Evolutionary conservation across 2,797 vertebrate genomes (phyloP), one percentile per base, ranked within the genome.

Genomic region (Myoxocephalus aenaeus): DNA sequence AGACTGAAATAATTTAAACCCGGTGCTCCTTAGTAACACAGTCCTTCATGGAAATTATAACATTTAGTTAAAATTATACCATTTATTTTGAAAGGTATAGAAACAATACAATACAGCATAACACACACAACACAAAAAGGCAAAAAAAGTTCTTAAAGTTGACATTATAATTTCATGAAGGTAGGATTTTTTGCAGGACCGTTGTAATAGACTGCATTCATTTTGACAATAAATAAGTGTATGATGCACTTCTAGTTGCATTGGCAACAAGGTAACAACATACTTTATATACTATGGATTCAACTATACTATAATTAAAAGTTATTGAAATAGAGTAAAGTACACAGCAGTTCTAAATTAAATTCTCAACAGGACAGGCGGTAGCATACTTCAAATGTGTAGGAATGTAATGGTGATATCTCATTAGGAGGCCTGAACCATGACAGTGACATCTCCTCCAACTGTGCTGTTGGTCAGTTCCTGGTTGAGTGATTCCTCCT

Each of bases 401-500:
- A 42, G n/a, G 67, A 58, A 38, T 70, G 74, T 80, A 59, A 54
- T 61, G 25, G 61, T 62, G 65, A 71, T 85, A 48, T 82, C 89
- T 89, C 85, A 81, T 90, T 85, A 88, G 83, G 71, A 83, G 68
- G 79, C 79, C 73, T 70, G 58, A 75, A 57, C 75, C 79, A 18
- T 74, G 87, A 86, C 88, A 85, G 86, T 58, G 83, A 50, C 82
- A 81, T 80, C 87, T 86, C 82, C 81, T 87, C 84, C 83, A 70
- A 75, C 89, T 68, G 82, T 48, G 83, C 81, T 74, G 82, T 63
- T 82, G 83, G 85, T 86, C 88, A 85, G 83, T 84, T 87, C 58
- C 22, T 72, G 89, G 79, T 81, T 86, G 87, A 93, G 81, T 89
- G 93, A 94, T 91, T 93, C 80, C 85, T 80, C 77, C 64, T 85